These are phyloP conservation scores for Geotrypetes seraphini DNA, from an alignment of 2,797 vertebrate genomes.

Conservation along the genomic window DNA sequence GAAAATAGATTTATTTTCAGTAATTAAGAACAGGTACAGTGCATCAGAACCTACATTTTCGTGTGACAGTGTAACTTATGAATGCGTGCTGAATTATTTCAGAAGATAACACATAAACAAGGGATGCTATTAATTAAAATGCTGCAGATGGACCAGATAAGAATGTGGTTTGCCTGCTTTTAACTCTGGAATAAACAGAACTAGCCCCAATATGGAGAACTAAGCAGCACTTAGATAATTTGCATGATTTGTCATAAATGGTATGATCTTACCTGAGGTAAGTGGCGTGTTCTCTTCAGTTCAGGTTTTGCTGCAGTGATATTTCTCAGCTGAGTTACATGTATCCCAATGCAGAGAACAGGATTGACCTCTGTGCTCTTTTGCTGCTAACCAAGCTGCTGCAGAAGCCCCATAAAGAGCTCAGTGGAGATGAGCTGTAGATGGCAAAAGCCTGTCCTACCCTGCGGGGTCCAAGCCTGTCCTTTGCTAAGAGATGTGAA, in stretches of 20 bases:
- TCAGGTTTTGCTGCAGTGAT: not conserved
- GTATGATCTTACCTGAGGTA: slow-evolving; percentile 43
- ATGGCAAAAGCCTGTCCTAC: not conserved
- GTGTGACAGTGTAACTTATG: too few species aligned
- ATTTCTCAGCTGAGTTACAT: not conserved
- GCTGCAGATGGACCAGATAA: too few species aligned
- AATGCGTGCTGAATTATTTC: too few species aligned
- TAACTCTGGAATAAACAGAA: too few species aligned
- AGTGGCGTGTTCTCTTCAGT: not conserved
- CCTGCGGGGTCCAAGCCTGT: slow-evolving; percentile 1
- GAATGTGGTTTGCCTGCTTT: too few species aligned
- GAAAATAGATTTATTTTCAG: too few species aligned
- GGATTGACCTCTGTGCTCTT: not conserved
- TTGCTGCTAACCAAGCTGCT: not conserved
- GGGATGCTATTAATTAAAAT: too few species aligned
- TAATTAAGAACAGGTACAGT: too few species aligned
- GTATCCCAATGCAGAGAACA: not conserved
- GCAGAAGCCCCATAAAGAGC: slow-evolving; percentile 31
- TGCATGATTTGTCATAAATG: not conserved
- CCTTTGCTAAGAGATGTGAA: slow-evolving; percentile 2
- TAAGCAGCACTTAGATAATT: not conserved
- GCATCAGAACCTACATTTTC: too few species aligned
- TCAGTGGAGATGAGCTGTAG: not conserved
- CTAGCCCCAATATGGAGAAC: not conserved
- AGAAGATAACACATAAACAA: too few species aligned